These are phyloP conservation scores for Meloidogyne exigua DNA, from an alignment of 1,140 invertebrate species.

Conservation along the genomic window DNA sequence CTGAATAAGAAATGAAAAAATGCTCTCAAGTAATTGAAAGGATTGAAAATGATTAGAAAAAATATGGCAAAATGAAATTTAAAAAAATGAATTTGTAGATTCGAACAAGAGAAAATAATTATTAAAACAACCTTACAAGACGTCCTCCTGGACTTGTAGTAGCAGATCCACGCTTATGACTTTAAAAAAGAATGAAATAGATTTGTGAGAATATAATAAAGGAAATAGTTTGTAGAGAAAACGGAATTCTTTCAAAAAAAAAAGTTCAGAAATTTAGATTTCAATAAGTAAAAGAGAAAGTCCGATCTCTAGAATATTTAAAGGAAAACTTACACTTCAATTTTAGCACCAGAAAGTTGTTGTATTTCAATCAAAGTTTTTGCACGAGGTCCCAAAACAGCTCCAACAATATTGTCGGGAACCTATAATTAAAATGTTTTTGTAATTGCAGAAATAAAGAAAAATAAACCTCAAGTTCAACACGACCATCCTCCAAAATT, in stretches of 20 bases:
- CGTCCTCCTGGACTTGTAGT: slow-evolving; percentile 91
- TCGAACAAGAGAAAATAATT: neutral
- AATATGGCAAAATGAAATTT: no score
- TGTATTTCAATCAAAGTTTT: slow-evolving; percentile 93
- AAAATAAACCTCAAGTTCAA: slow-evolving; percentile 67
- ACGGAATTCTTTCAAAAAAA: no score
- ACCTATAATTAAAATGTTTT: neutral
- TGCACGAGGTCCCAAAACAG: slow-evolving; percentile 90
- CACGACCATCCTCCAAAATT: slow-evolving; percentile 35
- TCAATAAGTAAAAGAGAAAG: no score
- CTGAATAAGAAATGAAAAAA: slow-evolving; percentile 42
- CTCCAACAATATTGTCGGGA: slow-evolving; percentile 87
- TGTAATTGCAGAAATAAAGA: neutral
- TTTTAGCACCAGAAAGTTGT: slow-evolving; percentile 89
- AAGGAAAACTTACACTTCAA: slow-evolving; percentile 74
- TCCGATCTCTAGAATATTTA: neutral
- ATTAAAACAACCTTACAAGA: slow-evolving; percentile 74
- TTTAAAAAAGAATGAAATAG: neutral
- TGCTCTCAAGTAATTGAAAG: slow-evolving; percentile 16
- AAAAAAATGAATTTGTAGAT: neutral
- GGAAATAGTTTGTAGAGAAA: no score
- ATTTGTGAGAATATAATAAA: no score
- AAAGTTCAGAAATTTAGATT: no score
- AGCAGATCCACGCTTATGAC: slow-evolving; percentile 92
- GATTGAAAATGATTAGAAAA: neutral